Conservation (phyloP, 2,797 vertebrate genomes). For the Pantherophis alleghaniensis region DNA sequence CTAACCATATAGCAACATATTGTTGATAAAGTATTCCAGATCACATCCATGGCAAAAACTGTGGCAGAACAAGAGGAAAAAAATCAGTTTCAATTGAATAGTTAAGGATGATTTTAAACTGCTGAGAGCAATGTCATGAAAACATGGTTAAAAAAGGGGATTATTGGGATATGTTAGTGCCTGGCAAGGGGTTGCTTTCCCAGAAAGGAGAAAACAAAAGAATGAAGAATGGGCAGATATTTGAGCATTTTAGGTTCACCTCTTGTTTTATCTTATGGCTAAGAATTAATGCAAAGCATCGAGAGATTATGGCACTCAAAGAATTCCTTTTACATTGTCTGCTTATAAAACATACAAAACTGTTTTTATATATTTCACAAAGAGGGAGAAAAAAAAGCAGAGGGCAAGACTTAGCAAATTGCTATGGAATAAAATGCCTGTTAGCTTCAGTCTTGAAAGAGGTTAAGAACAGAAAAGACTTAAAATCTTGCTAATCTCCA, state of each 20-base stretch:
- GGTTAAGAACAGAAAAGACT: constrained; percentile 58
- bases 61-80: background rate
- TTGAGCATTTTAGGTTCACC: background rate
- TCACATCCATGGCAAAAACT: background rate
- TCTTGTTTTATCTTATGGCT: background rate
- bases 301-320: background rate
- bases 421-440: constrained; percentile 45
- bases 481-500: constrained; percentile 66
- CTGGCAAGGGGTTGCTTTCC: background rate
- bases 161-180: background rate
- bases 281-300: background rate
- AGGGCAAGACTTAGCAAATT: background rate
- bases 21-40: background rate
- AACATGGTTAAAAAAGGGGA: background rate
- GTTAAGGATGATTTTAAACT: background rate
- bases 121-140: background rate
- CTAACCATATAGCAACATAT: background rate
- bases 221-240: background rate
- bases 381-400: background rate
- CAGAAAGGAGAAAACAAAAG: background rate
- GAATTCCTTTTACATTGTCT: constrained; percentile 8
- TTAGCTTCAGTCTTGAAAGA: constrained; percentile 40
- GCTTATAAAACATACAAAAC: constrained; percentile 18
- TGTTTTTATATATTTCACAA: constrained; percentile 12
- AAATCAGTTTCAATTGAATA: background rate